A percentile compares a stretch with the other conserved stretches of the same genome.
These are phyloP conservation scores for Harpagifer antarcticus DNA, from an alignment of 2,797 vertebrate genomes.

Conservation along the genomic window DNA sequence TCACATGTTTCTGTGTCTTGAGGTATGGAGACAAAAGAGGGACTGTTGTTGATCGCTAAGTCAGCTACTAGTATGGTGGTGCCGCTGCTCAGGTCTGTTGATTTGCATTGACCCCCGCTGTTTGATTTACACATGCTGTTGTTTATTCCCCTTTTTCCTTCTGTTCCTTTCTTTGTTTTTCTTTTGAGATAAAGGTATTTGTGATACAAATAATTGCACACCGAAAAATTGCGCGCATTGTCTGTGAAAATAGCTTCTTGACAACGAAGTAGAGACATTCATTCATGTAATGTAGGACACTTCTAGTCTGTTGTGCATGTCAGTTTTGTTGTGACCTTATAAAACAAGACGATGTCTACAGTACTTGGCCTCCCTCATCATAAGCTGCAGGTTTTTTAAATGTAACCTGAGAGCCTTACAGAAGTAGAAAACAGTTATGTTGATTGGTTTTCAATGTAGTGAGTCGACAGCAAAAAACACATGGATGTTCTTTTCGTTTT, in stretches of 20 bases:
- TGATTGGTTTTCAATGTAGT: no score
- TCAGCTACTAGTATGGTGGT: constrained; percentile 16
- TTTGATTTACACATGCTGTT: constrained; percentile 29
- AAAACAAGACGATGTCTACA: not conserved
- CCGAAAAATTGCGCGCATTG: not conserved
- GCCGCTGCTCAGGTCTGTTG: constrained; percentile 12
- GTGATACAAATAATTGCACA: not conserved
- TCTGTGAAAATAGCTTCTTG: not conserved
- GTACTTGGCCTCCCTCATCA: not conserved
- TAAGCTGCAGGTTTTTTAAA: not conserved
- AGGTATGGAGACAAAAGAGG: constrained; percentile 23
- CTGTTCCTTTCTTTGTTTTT: constrained; percentile 12
- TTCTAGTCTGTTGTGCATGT: not conserved
- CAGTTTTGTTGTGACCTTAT: no score
- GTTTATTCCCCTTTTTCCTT: not conserved
- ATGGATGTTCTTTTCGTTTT: no score
- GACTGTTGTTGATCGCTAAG: constrained; percentile 1
- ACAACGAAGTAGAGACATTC: not conserved
- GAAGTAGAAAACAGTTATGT: no score
- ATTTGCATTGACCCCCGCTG: constrained; percentile 36
- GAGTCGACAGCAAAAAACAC: no score
- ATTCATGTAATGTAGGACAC: not conserved
- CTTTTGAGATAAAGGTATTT: not conserved
- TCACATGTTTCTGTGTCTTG: constrained; percentile 8
- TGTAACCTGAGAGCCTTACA: not conserved